phyloP scores from a whole-genome alignment of 2,113 vertebrate species.

The Bucco capensis region DNA sequence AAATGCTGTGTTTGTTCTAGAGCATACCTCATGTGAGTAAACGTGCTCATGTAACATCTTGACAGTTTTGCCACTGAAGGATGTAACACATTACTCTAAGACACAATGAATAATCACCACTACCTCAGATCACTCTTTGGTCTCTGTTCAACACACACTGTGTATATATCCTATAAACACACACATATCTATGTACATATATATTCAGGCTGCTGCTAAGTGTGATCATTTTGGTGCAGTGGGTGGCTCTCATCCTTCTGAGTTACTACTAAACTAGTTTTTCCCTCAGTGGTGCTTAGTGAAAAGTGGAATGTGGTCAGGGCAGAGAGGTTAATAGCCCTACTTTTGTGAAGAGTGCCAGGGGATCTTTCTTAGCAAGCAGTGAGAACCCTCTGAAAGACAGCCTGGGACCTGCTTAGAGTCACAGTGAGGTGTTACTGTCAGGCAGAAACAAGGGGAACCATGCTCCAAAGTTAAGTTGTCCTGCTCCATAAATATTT shows the following conservation, averaged over 20 bases:
- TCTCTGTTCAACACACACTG: neutral
- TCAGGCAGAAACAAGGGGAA: neutral
- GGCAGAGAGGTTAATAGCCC: conserved; percentile 53
- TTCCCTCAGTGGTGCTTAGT: neutral
- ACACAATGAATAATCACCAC: neutral
- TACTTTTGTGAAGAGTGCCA: conserved; percentile 12
- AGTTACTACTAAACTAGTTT: neutral
- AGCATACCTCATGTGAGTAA: neutral
- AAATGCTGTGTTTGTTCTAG: neutral
- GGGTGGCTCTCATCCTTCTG: conserved; percentile 12
- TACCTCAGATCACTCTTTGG: neutral
- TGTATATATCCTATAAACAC: neutral
- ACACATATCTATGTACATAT: neutral
- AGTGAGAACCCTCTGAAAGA: neutral
- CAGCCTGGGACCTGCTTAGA: neutral
- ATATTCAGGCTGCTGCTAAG: neutral
- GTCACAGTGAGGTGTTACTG: neutral
- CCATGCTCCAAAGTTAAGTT: neutral
- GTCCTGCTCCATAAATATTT: neutral
- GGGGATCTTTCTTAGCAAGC: neutral
- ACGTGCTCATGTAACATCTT: neutral
- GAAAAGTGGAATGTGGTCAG: neutral
- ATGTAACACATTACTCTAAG: neutral
- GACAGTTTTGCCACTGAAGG: neutral
- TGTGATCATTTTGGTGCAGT: neutral